Evolutionary conservation across 2,113 vertebrate species (phyloP), one percentile per base, ranked within the genome.

Genomic region (Leucopsar rothschildi): DNA sequence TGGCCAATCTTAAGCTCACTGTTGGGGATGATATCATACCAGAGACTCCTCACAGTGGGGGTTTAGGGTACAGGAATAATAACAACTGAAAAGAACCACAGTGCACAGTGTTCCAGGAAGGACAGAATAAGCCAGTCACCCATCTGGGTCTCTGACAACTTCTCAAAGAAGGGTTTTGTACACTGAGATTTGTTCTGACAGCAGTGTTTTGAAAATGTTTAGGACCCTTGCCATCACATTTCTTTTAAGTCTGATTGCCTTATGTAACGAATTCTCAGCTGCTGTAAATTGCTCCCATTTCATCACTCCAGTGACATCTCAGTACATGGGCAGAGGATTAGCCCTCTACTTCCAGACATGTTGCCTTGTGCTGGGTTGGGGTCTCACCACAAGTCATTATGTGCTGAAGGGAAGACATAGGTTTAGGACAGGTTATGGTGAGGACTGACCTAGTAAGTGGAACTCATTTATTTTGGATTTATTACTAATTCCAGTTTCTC

Each of bases 221-320:
- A 92, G 94, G 93, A 91, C 70, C 83, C 73, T 85, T 91, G 91
- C 92, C 88, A 92, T 91, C 86, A 22, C 19, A 39, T 75, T 86
- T 94, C 90, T 96, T 92, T 59, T 56, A 56, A 85, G 50, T 61
- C 86, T 96, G 81, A 94, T 95, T 93, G 72, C 63, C 82, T 94
- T 88, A 72, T 71, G 87, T 82, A 89, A 57, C 85, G 70, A 45
- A 61, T 90, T 82, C 53, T 91, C 39, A 1, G 64, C 80, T 95
- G n/a, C 31, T 87, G 56, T 63, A 80, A 93, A 93, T 80, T 91
- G 70, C 77, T 79, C 35, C 64, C 10, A 25, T 69, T 95, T 93
- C 82, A 68, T 86, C 92, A 52, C 73, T 77, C 55, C 64, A 56
- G 39, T 1, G 37, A n/a, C 28, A 59, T 90, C 69, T 88, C 12